A percentile compares a stretch with the other conserved stretches of the same genome.
Conservation (phyloP, 37 sponge, comb jelly and placozoan genomes). For the Mnemiopsis leidyi region DNA sequence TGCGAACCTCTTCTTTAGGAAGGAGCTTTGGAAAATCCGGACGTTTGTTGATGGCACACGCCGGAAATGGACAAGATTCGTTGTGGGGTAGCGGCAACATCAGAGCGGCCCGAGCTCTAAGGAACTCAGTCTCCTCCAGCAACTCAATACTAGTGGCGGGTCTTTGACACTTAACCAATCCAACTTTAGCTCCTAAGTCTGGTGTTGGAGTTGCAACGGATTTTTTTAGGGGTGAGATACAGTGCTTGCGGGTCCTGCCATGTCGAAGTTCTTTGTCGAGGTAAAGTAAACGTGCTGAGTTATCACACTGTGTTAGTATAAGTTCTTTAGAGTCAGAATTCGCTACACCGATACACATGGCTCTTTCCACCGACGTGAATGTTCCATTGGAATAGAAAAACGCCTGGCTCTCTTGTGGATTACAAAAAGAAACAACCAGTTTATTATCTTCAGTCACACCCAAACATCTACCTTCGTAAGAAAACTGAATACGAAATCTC, state of each 20-base stretch:
- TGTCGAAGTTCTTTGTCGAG: neutral
- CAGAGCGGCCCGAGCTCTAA: neutral
- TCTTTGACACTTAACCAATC: neutral
- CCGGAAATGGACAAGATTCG: neutral
- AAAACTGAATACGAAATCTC: neutral
- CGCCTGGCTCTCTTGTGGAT: neutral
- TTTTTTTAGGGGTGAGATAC: neutral
- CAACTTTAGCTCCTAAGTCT: neutral
- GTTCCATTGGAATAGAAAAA: neutral
- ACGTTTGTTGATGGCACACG: neutral
- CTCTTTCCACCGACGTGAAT: neutral
- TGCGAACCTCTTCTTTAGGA: neutral
- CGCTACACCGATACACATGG: neutral
- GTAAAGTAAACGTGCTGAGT: neutral
- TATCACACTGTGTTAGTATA: neutral
- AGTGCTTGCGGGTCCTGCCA: neutral
- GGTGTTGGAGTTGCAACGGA: neutral
- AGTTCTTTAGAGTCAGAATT: neutral
- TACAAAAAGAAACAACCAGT: neutral
- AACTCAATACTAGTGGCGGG: neutral
- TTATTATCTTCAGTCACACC: neutral
- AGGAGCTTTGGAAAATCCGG: neutral
- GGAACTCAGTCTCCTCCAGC: neutral
- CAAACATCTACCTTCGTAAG: neutral
- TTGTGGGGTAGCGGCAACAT: neutral